Conservation (phyloP, 2,797 vertebrate genomes). For the Neosilurus mollespiculum region DNA sequence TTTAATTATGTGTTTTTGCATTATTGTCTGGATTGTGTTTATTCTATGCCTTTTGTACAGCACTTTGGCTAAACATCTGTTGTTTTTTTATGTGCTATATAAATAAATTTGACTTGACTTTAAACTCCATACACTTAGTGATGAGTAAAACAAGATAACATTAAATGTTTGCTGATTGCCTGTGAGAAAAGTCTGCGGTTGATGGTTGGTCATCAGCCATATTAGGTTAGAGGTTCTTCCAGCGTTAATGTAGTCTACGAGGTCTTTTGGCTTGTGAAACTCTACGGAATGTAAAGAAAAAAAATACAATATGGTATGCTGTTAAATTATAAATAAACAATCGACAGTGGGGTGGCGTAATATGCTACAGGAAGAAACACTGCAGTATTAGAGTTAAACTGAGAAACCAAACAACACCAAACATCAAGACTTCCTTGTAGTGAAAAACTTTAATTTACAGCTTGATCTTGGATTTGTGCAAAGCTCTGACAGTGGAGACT, state of each 20-base stretch:
- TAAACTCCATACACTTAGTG: not conserved
- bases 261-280: not conserved
- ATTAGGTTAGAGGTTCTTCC: not conserved
- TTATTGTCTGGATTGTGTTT: too few relatives aligned
- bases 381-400: not conserved
- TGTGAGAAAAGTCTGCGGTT: not conserved
- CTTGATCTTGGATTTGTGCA: not conserved
- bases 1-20: too few relatives aligned
- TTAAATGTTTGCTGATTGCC: not conserved
- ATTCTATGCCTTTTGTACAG: too few relatives aligned
- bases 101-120: too few relatives aligned
- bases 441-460: not conserved
- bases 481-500: not conserved
- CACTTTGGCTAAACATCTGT: too few relatives aligned
- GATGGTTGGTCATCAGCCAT: not conserved
- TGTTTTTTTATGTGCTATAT: too few relatives aligned
- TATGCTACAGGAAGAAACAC: not conserved
- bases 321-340: not conserved
- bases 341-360: not conserved
- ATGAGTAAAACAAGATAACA: not conserved
- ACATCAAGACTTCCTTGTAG: not conserved
- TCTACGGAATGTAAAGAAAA: not conserved
- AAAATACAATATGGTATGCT: not conserved
- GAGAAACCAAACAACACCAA: not conserved
- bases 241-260: not conserved